Conservation (phyloP, 2,113 vertebrate genomes). For the Siniperca chuatsi region DNA sequence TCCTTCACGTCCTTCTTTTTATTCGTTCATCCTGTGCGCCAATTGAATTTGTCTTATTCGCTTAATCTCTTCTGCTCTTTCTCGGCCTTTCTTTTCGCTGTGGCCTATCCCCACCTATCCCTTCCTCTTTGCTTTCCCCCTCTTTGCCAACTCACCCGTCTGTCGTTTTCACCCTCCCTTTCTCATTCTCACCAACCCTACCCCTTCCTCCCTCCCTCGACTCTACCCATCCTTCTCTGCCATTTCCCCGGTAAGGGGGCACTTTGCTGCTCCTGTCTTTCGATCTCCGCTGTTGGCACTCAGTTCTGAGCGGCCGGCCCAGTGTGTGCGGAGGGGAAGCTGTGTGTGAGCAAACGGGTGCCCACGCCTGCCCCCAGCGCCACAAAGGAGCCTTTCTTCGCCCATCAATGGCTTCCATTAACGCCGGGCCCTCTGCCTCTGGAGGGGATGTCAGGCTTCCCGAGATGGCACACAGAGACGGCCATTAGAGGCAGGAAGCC, state of each 20-base stretch:
- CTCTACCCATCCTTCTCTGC: conserved; percentile 69
- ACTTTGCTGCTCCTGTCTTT: conserved; percentile 83
- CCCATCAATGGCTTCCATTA: conserved; percentile 86
- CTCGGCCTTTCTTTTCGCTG: conserved; percentile 54
- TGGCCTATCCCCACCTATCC: conserved; percentile 49
- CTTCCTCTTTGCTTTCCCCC: conserved; percentile 52
- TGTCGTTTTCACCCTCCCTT: conserved; percentile 48
- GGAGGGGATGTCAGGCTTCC: conserved; percentile 84
- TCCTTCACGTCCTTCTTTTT: conserved; percentile 52
- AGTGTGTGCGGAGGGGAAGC: conserved; percentile 78
- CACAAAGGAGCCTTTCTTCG: conserved; percentile 85
- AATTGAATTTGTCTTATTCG: conserved; percentile 71
- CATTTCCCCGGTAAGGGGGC: conserved; percentile 77
- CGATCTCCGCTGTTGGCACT: conserved; percentile 85
- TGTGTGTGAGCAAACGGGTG: conserved; percentile 85
- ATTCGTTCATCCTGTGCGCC: conserved; percentile 32
- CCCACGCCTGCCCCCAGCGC: conserved; percentile 78
- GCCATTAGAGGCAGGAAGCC: conserved; percentile 86
- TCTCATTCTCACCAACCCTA: conserved; percentile 43
- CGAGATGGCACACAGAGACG: conserved; percentile 84
- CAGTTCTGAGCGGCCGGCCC: conserved; percentile 78
- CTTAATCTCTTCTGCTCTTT: conserved; percentile 70
- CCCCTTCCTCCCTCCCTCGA: conserved; percentile 5
- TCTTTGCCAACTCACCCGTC: conserved; percentile 60
- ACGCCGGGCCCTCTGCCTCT: conserved; percentile 77